A percentile compares a stretch with the other conserved stretches of the same genome.
These are phyloP conservation scores for Syritta pipiens DNA, from an alignment of 2,888 invertebrate species.

Conservation along the genomic window DNA sequence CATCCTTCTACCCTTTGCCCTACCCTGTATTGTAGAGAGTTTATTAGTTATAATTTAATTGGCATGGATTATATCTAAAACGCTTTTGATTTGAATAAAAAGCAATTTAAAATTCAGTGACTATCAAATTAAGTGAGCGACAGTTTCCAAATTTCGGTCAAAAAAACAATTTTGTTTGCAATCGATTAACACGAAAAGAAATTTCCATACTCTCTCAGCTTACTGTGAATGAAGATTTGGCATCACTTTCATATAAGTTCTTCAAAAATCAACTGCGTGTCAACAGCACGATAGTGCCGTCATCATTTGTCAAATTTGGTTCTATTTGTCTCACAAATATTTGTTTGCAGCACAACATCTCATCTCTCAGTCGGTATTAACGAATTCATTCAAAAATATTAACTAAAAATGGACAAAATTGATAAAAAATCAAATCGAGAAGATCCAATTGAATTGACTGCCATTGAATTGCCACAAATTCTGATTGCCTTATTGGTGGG, in stretches of 20 bases:
- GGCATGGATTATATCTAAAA: no score
- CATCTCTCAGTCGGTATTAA: not conserved
- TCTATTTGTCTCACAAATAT: conserved; percentile 31
- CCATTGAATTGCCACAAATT: conserved; percentile 74
- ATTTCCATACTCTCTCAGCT: no score
- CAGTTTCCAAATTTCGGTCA: no score
- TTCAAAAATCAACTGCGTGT: conserved; percentile 68
- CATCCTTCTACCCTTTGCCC: no score
- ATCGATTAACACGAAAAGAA: no score
- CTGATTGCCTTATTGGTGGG: conserved; percentile 74
- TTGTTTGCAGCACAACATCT: conserved; percentile 20
- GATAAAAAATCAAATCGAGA: conserved; percentile 71
- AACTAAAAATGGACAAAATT: conserved; percentile 74
- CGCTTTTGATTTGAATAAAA: no score
- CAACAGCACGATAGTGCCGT: conserved; percentile 38
- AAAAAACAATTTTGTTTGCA: no score
- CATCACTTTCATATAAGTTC: conserved; percentile 16
- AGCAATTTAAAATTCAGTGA: no score
- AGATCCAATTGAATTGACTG: conserved; percentile 72
- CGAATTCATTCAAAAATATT: conserved; percentile 17
- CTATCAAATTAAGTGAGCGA: no score
- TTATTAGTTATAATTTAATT: no score
- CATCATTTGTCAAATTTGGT: conserved; percentile 49
- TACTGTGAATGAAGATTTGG: conserved; percentile 2
- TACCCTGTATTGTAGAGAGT: no score